These are phyloP conservation scores for Cyphomyrmex costatus DNA, from an alignment of 1,140 invertebrate genomes.

Conservation along the genomic window DNA sequence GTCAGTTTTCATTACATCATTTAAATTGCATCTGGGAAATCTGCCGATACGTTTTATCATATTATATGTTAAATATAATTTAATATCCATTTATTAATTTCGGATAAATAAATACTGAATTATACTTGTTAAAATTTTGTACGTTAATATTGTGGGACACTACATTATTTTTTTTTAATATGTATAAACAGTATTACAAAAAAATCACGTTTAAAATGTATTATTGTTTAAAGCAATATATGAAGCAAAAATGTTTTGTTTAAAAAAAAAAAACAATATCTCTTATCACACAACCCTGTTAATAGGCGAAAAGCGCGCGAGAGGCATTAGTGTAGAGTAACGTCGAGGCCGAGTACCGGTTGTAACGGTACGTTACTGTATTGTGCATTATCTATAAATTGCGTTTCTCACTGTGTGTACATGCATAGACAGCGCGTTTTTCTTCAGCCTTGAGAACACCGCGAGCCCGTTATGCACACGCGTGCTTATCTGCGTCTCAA, in stretches of 20 bases:
- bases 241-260: no score
- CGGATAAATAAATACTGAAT: neutral
- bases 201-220: no score
- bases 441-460: conserved; percentile 61
- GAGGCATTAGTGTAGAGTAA: conserved; percentile 47
- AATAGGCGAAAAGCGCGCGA: conserved; percentile 52
- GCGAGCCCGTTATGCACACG: conserved; percentile 54
- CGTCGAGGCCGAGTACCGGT: conserved; percentile 59
- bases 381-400: conserved; percentile 66
- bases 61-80: neutral
- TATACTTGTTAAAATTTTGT: neutral
- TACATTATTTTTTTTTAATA: no score
- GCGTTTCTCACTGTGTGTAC: conserved; percentile 56
- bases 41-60: neutral
- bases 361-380: conserved; percentile 64
- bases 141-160: neutral
- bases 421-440: conserved; percentile 54
- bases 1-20: neutral
- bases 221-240: neutral
- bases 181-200: no score
- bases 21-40: neutral
- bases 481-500: conserved; percentile 45
- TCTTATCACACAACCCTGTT: conserved; percentile 11
- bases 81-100: neutral
- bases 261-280: no score